These are phyloP conservation scores for Phortica variegata DNA, from an alignment of 1,140 invertebrate genomes.

Conservation along the genomic window DNA sequence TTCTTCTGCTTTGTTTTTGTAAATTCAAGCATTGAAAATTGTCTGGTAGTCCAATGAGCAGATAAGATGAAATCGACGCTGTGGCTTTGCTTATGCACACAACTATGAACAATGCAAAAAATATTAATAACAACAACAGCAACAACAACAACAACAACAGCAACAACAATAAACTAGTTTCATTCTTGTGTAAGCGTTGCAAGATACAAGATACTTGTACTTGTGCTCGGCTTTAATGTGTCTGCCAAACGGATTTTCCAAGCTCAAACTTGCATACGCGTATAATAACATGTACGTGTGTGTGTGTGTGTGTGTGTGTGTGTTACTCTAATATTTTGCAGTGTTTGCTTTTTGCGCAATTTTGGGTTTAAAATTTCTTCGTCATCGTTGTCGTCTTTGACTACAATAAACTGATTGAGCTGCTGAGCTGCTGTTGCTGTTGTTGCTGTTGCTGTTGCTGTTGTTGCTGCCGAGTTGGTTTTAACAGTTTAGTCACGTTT, in stretches of 20 bases:
- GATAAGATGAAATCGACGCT: no score
- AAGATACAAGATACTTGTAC: no score
- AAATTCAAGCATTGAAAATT: no score
- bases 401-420: not conserved
- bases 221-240: no score
- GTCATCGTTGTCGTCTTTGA: no score
- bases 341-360: no score
- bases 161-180: constrained; percentile 20
- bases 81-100: no score
- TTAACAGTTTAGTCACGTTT: constrained; percentile 19
- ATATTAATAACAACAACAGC: not conserved
- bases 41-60: no score
- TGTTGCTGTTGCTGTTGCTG: constrained; percentile 1
- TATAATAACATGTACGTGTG: not conserved
- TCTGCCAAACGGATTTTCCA: not conserved
- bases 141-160: constrained; percentile 1
- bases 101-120: no score
- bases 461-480: not conserved
- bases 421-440: not conserved
- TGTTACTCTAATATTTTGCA: constrained; percentile 33
- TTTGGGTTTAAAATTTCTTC: no score
- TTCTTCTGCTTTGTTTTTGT: no score
- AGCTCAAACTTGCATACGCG: not conserved
- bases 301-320: constrained; percentile 4
- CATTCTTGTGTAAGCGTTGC: constrained; percentile 14